Evolutionary conservation across 1,140 invertebrate species (phyloP).

Genomic region (Macrosteles quadrilineatus): DNA sequence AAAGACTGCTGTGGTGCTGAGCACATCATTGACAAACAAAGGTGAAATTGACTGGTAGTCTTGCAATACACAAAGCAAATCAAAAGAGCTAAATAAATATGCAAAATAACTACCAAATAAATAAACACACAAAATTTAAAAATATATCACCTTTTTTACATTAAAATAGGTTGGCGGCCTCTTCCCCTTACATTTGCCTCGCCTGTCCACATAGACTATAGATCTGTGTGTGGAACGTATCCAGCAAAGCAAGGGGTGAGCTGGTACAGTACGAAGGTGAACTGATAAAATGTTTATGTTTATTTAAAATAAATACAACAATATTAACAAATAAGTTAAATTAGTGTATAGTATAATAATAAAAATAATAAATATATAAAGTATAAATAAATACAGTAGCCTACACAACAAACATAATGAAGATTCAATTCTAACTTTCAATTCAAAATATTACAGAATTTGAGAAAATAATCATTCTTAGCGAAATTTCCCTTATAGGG

Average conservation of each 20-base stretch:
- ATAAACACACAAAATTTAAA: background rate
- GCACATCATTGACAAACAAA: conserved; percentile 63
- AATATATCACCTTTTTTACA: background rate
- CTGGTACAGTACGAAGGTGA: no score
- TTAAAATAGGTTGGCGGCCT: background rate
- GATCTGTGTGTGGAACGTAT: no score
- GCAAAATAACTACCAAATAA: background rate
- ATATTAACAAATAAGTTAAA: background rate
- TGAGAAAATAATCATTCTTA: no score
- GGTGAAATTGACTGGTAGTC: background rate
- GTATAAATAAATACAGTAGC: background rate
- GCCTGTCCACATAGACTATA: background rate
- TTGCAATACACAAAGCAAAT: background rate
- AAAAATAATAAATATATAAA: background rate
- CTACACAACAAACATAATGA: background rate
- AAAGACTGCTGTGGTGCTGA: conserved; percentile 67
- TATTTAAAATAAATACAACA: background rate
- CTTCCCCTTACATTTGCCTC: background rate
- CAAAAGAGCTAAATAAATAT: background rate
- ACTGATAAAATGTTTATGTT: background rate
- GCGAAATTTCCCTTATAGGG: no score
- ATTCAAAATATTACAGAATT: no score
- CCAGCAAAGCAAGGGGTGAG: no score
- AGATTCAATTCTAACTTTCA: no score
- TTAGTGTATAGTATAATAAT: background rate